Percentiles rank a stretch among this genome's conserved stretches.
Evolutionary conservation across 2,113 vertebrate genomes (phyloP).

Genomic region (Anthoscopus minutus): DNA sequence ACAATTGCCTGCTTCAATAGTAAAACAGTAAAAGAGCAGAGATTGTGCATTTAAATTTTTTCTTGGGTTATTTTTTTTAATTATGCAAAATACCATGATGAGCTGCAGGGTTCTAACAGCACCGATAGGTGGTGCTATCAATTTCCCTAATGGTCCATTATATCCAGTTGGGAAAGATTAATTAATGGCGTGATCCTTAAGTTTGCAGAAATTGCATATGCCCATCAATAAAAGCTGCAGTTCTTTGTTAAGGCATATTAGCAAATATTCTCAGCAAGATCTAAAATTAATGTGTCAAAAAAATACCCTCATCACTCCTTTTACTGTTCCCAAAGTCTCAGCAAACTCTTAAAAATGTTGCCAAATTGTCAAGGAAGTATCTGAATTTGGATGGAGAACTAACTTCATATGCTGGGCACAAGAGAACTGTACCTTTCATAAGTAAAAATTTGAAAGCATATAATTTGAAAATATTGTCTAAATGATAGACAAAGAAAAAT

Average conservation of each 20-base stretch:
- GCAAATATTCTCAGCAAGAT: neutral
- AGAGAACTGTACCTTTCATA: neutral
- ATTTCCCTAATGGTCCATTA: neutral
- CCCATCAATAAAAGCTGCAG: neutral
- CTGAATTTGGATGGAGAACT: neutral
- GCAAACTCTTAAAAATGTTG: neutral
- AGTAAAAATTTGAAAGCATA: neutral
- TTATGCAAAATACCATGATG: neutral
- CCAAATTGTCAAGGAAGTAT: neutral
- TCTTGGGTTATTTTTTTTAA: neutral
- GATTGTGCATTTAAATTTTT: neutral
- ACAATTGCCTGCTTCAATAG: neutral
- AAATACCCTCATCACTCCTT: neutral
- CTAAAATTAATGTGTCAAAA: neutral
- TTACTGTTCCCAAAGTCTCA: neutral
- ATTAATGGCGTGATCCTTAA: rapidly evolving
- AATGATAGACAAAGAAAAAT: neutral
- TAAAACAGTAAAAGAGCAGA: neutral
- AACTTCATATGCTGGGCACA: neutral
- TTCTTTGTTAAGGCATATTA: neutral
- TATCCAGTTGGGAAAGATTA: neutral
- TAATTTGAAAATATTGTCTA: neutral
- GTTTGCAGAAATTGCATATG: neutral
- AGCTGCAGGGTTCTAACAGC: neutral
- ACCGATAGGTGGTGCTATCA: conserved; percentile 39